phyloP scores from a whole-genome alignment of 2,113 vertebrate genomes.

The Apteryx mantelli region DNA sequence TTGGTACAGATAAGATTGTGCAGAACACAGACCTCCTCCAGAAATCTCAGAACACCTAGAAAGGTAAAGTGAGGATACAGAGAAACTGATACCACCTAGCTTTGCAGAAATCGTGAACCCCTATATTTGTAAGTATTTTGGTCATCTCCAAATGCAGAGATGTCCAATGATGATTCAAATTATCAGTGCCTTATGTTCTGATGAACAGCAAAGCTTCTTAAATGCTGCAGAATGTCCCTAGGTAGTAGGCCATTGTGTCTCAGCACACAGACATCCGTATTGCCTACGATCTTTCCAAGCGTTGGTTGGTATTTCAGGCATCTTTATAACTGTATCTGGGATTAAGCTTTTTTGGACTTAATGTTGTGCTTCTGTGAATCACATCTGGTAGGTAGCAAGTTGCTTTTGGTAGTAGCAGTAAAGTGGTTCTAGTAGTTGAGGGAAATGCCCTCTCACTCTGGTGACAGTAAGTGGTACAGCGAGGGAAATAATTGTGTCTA shows the following conservation, averaged over 20 bases:
- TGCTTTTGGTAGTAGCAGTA: neutral
- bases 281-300: neutral
- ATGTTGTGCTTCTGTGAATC: neutral
- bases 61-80: slow-evolving; percentile 19
- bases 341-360: neutral
- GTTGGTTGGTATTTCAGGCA: neutral
- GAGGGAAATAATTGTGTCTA: neutral
- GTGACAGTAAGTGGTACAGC: neutral
- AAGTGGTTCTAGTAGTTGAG: neutral
- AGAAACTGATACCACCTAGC: neutral
- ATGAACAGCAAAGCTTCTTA: neutral
- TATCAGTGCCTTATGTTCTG: neutral
- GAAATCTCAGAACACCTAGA: slow-evolving; percentile 31
- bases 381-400: neutral
- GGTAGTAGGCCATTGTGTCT: neutral
- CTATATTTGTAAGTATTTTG: neutral
- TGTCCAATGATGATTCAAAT: neutral
- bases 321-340: neutral
- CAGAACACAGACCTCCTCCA: neutral
- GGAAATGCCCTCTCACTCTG: neutral
- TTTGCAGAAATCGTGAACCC: neutral
- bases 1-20: slow-evolving; percentile 12
- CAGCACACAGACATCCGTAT: neutral
- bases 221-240: neutral
- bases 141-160: neutral